These are phyloP conservation scores for Cairina moschata DNA, from an alignment of 2,113 vertebrate genomes.

Conservation along the genomic window DNA sequence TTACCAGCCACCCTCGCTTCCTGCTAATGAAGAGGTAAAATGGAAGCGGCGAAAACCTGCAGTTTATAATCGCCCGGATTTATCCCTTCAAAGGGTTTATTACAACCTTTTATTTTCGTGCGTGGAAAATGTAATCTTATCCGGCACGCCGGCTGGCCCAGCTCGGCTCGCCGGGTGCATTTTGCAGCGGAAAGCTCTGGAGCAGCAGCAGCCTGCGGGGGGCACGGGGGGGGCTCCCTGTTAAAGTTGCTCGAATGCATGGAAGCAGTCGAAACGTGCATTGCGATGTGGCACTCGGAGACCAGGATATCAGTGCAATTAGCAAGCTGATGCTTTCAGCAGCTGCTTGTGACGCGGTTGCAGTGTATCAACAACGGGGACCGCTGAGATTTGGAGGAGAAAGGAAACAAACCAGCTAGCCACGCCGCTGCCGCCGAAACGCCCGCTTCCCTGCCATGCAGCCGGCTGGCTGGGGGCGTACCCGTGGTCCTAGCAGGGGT, in stretches of 20 bases:
- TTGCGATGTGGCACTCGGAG: not conserved
- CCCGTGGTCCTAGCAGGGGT: not conserved
- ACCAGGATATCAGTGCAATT: not conserved
- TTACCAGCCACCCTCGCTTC: not conserved
- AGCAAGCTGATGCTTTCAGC: not conserved
- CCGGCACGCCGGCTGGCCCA: not conserved
- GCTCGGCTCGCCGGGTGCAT: not conserved
- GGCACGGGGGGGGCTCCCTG: not conserved
- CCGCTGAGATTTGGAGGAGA: not conserved
- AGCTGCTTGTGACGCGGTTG: not conserved
- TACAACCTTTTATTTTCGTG: conserved; percentile 59
- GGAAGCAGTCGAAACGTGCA: not conserved
- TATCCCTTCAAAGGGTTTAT: conserved; percentile 56
- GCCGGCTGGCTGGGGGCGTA: not conserved
- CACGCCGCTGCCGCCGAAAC: not conserved
- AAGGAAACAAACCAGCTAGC: not conserved
- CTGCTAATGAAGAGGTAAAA: conserved; percentile 38
- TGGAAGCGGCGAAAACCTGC: not conserved
- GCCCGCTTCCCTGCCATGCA: not conserved
- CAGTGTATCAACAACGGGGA: not conserved
- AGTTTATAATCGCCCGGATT: conserved; percentile 43
- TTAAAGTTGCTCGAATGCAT: not conserved
- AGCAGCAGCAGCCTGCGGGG: not conserved
- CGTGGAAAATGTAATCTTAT: conserved; percentile 56
- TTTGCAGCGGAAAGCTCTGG: conserved; percentile 3